phyloP scores from a whole-genome alignment of 2,113 vertebrate genomes.

The Rhynchomys soricoides region DNA sequence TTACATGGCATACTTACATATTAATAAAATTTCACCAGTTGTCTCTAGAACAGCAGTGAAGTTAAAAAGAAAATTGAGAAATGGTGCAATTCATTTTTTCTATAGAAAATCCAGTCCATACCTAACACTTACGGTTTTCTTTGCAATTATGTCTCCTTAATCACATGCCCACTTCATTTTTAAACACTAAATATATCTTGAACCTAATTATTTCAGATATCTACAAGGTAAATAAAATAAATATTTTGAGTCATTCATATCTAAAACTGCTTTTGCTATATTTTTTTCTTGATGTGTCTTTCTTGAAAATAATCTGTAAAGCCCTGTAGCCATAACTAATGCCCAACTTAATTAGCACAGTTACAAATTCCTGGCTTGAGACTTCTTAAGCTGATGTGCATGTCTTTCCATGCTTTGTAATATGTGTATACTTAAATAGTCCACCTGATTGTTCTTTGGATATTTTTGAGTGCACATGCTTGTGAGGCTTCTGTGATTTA shows the following conservation, averaged over 20 bases:
- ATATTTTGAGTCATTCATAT: neutral
- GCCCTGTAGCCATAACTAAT: neutral
- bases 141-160: neutral
- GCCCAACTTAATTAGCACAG: neutral
- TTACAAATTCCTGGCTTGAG: neutral
- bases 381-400: neutral
- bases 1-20: neutral
- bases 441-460: neutral
- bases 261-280: neutral
- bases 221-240: neutral
- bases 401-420: neutral
- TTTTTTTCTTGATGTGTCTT: neutral
- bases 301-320: neutral
- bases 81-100: neutral
- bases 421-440: neutral
- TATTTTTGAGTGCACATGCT: neutral
- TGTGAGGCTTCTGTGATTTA: neutral
- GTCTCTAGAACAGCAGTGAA: neutral
- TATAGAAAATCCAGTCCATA: neutral
- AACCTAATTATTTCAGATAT: neutral
- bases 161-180: neutral
- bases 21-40: neutral
- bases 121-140: neutral
- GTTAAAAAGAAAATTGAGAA: slow-evolving; percentile 20
- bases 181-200: neutral